A percentile compares a stretch with the other conserved stretches of the same genome.
Conservation (phyloP, 92 coral and sea anemone species). For the Meandrina meandrites region DNA sequence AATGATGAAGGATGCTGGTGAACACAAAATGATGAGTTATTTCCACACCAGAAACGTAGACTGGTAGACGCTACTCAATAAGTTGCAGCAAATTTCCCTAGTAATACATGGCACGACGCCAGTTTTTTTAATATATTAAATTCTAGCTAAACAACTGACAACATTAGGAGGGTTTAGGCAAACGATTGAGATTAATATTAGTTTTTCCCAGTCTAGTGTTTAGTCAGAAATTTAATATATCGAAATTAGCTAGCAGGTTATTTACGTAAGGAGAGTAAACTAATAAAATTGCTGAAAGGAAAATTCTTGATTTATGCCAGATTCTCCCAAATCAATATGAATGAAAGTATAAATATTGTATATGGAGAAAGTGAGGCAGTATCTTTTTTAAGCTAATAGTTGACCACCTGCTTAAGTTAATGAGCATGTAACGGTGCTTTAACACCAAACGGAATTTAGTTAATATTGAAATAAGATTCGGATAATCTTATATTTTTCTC, state of each 20-base stretch:
- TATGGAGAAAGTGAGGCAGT: not conserved
- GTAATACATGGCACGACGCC: not conserved
- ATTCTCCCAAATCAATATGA: not conserved
- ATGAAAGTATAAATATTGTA: not conserved
- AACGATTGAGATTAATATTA: not conserved
- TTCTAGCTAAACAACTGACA: not conserved
- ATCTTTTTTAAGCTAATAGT: not conserved
- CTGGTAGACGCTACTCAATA: not conserved
- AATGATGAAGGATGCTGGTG: too few relatives aligned
- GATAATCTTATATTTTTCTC: not conserved
- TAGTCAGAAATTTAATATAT: not conserved
- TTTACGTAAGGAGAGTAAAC: not conserved
- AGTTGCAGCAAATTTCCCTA: not conserved
- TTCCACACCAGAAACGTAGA: not conserved
- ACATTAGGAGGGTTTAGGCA: not conserved
- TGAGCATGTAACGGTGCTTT: not conserved
- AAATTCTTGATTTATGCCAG: not conserved
- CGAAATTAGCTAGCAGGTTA: not conserved
- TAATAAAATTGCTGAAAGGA: not conserved
- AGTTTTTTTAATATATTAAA: not conserved
- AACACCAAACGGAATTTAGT: not conserved
- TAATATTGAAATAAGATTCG: not conserved
- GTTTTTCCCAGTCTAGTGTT: not conserved
- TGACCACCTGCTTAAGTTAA: not conserved
- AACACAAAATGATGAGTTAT: too few relatives aligned